Percentiles rank a stretch among this genome's conserved stretches.
Conservation (phyloP, 2,797 vertebrate genomes). For the Galago senegalensis region DNA sequence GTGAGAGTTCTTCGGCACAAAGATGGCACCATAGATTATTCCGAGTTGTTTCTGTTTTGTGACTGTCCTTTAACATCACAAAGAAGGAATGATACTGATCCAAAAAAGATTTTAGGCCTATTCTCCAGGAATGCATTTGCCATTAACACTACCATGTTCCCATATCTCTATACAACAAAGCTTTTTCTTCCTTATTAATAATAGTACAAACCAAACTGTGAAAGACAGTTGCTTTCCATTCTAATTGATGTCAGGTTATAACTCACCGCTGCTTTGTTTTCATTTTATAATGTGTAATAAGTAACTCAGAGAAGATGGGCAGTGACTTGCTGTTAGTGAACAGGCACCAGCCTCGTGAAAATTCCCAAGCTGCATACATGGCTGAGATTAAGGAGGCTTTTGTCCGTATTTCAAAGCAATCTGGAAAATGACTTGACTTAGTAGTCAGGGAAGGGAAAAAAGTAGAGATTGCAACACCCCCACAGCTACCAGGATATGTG, state of each 20-base stretch:
- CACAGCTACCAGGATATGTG: not conserved
- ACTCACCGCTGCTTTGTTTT: not conserved
- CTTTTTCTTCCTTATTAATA: not conserved
- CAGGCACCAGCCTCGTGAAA: not conserved
- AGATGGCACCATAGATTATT: not conserved
- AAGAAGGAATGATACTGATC: not conserved
- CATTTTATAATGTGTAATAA: not conserved
- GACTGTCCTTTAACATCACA: not conserved
- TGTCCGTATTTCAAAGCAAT: slow-evolving; percentile 22
- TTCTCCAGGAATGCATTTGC: not conserved
- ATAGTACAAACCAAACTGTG: slow-evolving; percentile 22
- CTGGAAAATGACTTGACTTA: slow-evolving; percentile 27
- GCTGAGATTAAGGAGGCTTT: not conserved
- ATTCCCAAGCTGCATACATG: not conserved
- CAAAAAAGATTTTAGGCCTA: not conserved
- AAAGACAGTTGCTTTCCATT: slow-evolving; percentile 21
- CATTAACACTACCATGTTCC: not conserved
- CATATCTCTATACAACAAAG: not conserved
- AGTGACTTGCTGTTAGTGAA: not conserved
- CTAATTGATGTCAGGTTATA: not conserved
- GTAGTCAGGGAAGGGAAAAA: not conserved
- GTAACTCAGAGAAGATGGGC: not conserved
- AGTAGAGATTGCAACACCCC: not conserved
- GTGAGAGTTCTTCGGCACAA: not conserved
- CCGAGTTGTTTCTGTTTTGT: not conserved